Percentiles rank a stretch among this genome's conserved stretches.
phyloP scores from a whole-genome alignment of 1,140 invertebrate genomes.

The Bombus superbus region DNA sequence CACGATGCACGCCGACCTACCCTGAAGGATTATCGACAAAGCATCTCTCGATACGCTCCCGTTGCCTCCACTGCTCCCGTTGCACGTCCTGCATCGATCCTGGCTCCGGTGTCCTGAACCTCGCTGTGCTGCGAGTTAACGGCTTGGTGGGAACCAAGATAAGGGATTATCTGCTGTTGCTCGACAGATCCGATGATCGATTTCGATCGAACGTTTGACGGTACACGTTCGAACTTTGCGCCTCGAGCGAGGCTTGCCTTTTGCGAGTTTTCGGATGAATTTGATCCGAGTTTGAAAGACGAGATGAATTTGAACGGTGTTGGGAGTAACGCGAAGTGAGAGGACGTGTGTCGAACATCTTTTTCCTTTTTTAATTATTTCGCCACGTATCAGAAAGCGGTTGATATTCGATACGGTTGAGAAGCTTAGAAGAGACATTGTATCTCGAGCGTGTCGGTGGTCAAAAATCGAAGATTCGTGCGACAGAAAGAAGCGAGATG shows the following conservation, averaged over 20 bases:
- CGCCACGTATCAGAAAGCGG: neutral
- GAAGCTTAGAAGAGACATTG: neutral
- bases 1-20: constrained; percentile 67
- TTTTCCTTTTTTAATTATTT: neutral
- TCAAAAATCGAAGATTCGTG: neutral
- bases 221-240: neutral
- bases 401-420: constrained; percentile 7
- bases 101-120: constrained; percentile 22
- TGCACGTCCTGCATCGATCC: constrained; percentile 65
- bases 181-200: constrained; percentile 34
- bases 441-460: neutral
- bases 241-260: neutral
- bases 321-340: no score
- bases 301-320: no score
- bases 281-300: no score
- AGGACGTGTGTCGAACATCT: no score
- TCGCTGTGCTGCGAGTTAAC: constrained; percentile 10
- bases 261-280: no score
- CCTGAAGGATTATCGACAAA: constrained; percentile 68
- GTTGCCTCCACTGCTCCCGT: constrained; percentile 67
- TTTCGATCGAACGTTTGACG: neutral
- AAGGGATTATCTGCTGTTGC: constrained; percentile 30
- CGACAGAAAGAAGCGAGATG: neutral
- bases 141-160: no score
- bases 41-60: constrained; percentile 72